These are phyloP conservation scores for Nothoprocta perdicaria DNA, from an alignment of 2,113 vertebrate species.

Conservation along the genomic window DNA sequence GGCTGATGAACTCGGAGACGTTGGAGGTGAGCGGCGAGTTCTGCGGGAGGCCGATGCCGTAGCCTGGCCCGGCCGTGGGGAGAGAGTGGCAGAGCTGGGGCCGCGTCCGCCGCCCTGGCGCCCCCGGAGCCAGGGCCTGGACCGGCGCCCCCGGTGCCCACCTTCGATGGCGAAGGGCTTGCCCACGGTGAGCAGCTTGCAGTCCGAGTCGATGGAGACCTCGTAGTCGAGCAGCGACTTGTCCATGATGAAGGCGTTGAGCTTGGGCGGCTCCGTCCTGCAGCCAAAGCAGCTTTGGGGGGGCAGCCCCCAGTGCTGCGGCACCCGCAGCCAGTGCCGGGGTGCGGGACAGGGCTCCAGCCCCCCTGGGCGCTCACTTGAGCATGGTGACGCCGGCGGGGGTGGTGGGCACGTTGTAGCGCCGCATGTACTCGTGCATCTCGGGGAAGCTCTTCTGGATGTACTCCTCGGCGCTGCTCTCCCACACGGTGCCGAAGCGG, in stretches of 20 bases:
- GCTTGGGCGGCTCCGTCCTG: conserved; percentile 87
- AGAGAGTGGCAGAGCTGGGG: rapidly evolving
- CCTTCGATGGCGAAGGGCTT: conserved; percentile 92
- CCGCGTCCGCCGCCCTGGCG: background rate
- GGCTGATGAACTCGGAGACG: conserved; percentile 91
- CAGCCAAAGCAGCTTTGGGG: background rate
- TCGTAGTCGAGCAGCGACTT: conserved; percentile 89
- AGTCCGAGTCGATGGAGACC: conserved; percentile 89
- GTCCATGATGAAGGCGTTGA: conserved; percentile 93
- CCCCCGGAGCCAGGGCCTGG: background rate
- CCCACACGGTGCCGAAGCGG: conserved; percentile 90
- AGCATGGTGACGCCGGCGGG: conserved; percentile 87
- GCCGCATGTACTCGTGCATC: conserved; percentile 89
- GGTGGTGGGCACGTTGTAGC: conserved; percentile 88
- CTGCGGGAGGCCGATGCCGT: conserved; percentile 91
- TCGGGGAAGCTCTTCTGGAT: conserved; percentile 93
- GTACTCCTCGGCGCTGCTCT: conserved; percentile 94
- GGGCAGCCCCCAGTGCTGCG: background rate
- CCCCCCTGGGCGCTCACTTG: conserved; percentile 80
- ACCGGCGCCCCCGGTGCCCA: background rate
- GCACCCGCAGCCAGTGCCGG: background rate
- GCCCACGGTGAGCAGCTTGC: conserved; percentile 88
- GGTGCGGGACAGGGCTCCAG: background rate
- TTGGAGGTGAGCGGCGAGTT: conserved; percentile 89
- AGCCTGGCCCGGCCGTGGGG: conserved; percentile 72